Evolutionary conservation across 2,888 invertebrate species (phyloP).

Genomic region (Beris chalybata): DNA sequence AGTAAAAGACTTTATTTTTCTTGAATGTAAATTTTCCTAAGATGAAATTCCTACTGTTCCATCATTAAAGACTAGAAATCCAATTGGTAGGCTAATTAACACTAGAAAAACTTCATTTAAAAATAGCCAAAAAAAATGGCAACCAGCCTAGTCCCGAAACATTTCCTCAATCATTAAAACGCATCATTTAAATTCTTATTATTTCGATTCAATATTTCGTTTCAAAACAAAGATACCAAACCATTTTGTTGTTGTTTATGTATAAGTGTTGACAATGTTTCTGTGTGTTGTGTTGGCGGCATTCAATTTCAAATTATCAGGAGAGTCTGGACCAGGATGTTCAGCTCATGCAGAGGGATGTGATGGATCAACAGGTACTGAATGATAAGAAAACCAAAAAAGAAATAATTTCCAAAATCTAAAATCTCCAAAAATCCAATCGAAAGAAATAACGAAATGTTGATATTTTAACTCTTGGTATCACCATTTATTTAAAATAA

Average conservation of each 20-base stretch:
- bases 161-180: no score
- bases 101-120: no score
- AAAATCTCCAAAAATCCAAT: background rate
- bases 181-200: no score
- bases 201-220: no score
- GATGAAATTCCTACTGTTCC: no score
- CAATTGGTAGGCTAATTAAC: no score
- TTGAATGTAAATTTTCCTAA: no score
- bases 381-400: constrained; percentile 36
- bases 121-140: no score
- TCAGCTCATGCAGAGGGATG: constrained; percentile 91
- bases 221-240: background rate
- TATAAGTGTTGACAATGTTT: constrained; percentile 49
- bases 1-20: no score
- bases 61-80: no score
- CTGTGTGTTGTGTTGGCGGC: constrained; percentile 65
- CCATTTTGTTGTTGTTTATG: constrained; percentile 35
- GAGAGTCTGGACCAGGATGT: constrained; percentile 86
- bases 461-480: background rate
- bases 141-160: no score
- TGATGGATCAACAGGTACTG: constrained; percentile 86
- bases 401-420: constrained; percentile 3
- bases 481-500: background rate
- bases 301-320: constrained; percentile 47
- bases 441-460: background rate